Base-by-base conservation (phyloP, 2,797 vertebrate genomes). In the Spheniscus humboldti region DNA sequence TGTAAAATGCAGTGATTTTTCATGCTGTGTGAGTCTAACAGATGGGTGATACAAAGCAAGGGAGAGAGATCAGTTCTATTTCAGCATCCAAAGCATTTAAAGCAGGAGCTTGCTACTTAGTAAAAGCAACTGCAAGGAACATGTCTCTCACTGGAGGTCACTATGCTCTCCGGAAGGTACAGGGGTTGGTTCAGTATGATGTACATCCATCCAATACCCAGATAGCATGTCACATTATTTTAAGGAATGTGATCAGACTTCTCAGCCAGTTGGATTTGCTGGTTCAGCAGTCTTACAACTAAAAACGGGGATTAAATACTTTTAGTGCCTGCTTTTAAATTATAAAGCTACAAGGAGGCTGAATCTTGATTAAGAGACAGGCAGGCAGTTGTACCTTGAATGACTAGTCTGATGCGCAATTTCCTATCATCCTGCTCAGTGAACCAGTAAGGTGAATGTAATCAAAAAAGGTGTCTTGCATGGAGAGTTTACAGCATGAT, bases 341-440 rank as follows among this genome's bases (percentile, higher is more conserved):
- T 60, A 55, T 53, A n/a, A 96, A 96, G 67, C 25, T 79, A 94
- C 66, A 68, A 77, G 74, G 63, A 91, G 55, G 35, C n/a, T 88
- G 94, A 69, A 92, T 78, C 52, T 78, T 95, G 76, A 96, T 96
- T 90, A 95, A 96, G 89, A 96, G 82, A 79, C 82, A 89, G 60
- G 18, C 39, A 94, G 63, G 80, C 35, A 82, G 62, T 88, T 78
- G 75, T 59, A 80, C 52, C 59, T 89, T 74, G 63, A 97, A 82
- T 27, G 18, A 72, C 18, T 89, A 31, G 55, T 48, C 57, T 88
- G 66, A 91, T 68, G 45, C 7, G 39, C 66, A 68, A 81, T 85
- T 95, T 98, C 74, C 90, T 92, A 88, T 94, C 79, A 94, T 92
- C 48, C 56, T 94, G 48, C 55, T 88, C 89, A 95, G 64, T 90